Base-by-base conservation (phyloP, 2,797 vertebrate genomes). In the Psittacula echo region DNA sequence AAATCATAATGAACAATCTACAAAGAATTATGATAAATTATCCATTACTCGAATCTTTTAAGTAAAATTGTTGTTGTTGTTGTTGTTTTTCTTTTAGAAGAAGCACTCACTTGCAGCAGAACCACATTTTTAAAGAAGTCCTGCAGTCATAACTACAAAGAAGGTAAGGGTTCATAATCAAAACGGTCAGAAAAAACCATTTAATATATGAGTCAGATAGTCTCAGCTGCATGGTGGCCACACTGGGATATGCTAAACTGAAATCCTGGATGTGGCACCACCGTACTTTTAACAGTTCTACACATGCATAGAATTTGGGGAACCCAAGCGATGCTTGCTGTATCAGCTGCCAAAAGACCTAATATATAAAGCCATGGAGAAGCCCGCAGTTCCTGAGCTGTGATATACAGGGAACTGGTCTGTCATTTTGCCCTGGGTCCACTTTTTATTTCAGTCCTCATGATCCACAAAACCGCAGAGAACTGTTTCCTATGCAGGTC, bases 241-340 rank as follows among this genome's bases (percentile, higher is more conserved):
- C 77, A 30, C 29, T 30, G 62, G 62, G 14, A 24, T 37, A 9
- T 4, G 17, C 18, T 29, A 13, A 72, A 68, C 0, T 26, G 30
- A 44, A 78, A 51, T 9, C 13, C 64, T 32, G n/a, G 6, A 9
- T 11, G 47, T 21, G 60, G 5, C 27, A 75, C 23, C 26, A 2
- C 6, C 5, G 3, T 0, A 6, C 4, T 7, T 41, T 4, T 1
- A 13, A 10, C 1, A 51, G 20, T 5, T 30, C 44, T 3, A 0
- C 30, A 19, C 13, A 1, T 15, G 5, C 9, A 11, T 1, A 7
- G n/a, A 9, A 34, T 5, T 2, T 21, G n/a, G 34, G 32, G 23
- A 62, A 4, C 1, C 10, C 17, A 3, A 9, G 34, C 21, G 19
- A 2, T 1, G 6, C 24, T 27, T 19, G 18, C 5, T 2, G 1